Base-by-base conservation (phyloP, 2,797 vertebrate genomes). In the Melanotaenia pygmaea region DNA sequence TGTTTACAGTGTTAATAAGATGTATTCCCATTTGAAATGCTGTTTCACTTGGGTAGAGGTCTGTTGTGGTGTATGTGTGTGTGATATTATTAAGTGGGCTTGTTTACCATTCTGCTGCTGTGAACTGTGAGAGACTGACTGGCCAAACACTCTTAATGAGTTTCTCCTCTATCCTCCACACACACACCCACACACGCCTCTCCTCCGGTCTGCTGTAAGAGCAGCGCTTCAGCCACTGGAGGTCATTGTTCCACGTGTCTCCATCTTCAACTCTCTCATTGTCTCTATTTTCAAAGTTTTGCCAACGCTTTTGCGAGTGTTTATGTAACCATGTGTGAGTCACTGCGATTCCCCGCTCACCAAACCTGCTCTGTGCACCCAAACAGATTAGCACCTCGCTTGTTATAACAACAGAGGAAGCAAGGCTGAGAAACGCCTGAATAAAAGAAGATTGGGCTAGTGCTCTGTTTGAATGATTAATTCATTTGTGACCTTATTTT, bases 191-290 rank as follows among this genome's bases (percentile, higher is more conserved):
- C 43, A 38, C 51, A n/a, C 58, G 58, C 47, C 5, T 70, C 5
- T 26, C 40, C 59, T 71, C 20, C 45, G 64, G 22, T 74, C 61
- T 32, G 20, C 65, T 80, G 67, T 81, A 50, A 83, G 43, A 75
- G 72, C 82, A 72, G 80, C 3, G 47, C 18, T 68, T 59, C 83
- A 84, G 75, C 91, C 91, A 92, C 92, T 91, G 88, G 92, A 78
- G 90, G 92, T 93, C 92, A 92, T 91, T 82, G 87, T 92, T 91
- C 80, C 65, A 82, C 85, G 59, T 74, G 70, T 72, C 80, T 87
- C 67, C 66, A 60, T 40, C 67, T 61, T 70, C 62, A 62, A 62
- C 45, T 57, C 57, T 35, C 43, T 47, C 32, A 14, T 54, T 50
- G 30, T 53, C 26, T 26, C 2, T 1, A 2, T 57, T 80, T 40